Evolutionary conservation across 2,888 invertebrate species (phyloP).

Genomic region (Halocaridina rubra): DNA sequence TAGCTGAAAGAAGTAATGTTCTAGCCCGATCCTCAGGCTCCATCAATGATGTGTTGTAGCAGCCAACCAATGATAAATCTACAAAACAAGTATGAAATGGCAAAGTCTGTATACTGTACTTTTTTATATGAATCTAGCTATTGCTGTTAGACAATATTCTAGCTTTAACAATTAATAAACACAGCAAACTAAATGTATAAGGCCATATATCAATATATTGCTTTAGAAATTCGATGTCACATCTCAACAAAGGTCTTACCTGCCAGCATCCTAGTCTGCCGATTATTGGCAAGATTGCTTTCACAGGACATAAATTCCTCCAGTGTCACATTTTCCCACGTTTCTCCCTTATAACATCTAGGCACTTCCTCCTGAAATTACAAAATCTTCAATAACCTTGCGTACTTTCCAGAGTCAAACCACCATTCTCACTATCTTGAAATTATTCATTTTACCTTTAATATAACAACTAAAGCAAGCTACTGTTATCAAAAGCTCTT

Average conservation of each 20-base stretch:
- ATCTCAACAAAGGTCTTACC: constrained; percentile 33
- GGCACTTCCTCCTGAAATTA: constrained; percentile 67
- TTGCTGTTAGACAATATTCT: too few relatives aligned
- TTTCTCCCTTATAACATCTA: constrained; percentile 73
- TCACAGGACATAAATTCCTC: constrained; percentile 92
- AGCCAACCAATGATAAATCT: constrained; percentile 86
- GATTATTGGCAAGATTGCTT: constrained; percentile 93
- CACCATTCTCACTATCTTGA: too few relatives aligned
- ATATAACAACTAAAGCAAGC: too few relatives aligned
- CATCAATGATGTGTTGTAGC: constrained; percentile 86
- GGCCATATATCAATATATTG: not conserved
- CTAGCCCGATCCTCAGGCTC: constrained; percentile 76
- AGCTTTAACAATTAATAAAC: too few relatives aligned
- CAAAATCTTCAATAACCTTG: too few relatives aligned
- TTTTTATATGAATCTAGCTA: too few relatives aligned
- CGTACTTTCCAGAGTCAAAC: too few relatives aligned
- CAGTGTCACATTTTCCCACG: constrained; percentile 89
- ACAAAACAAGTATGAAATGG: too few relatives aligned
- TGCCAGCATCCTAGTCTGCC: constrained; percentile 97
- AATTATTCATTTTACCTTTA: too few relatives aligned
- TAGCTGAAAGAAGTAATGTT: constrained; percentile 93
- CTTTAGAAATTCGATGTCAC: not conserved
- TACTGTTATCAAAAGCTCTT: too few relatives aligned
- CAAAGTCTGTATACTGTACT: too few relatives aligned
- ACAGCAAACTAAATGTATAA: too few relatives aligned